Conservation (phyloP, 2,797 vertebrate genomes). For the Poecile montanus region DNA sequence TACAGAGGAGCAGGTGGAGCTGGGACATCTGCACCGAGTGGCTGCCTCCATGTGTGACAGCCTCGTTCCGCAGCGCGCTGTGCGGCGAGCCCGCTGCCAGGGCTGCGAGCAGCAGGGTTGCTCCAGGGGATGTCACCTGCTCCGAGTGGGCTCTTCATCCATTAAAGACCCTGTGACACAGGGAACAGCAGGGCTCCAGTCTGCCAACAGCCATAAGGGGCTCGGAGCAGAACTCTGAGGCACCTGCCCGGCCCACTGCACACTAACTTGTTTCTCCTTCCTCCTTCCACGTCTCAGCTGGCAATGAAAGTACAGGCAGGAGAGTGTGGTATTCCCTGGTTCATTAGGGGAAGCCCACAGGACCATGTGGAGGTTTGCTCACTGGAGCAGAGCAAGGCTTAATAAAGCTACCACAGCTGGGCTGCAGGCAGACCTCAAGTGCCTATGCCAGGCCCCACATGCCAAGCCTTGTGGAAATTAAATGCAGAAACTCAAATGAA, state of each 20-base stretch:
- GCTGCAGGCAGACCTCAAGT: not conserved
- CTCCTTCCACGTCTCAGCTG: not conserved
- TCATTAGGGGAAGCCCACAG: not conserved
- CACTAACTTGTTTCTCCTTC: not conserved
- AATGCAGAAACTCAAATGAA: not conserved
- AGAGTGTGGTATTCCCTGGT: not conserved
- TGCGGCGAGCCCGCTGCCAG: accelerated
- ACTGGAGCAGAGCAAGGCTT: not conserved
- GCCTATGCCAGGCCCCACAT: not conserved
- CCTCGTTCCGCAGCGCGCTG: not conserved
- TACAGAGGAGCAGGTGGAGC: constrained; percentile 1
- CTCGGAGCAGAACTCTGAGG: not conserved
- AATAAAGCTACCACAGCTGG: not conserved
- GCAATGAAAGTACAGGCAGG: not conserved
- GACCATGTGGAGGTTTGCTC: not conserved
- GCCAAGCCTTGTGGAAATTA: not conserved
- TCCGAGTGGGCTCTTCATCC: not conserved
- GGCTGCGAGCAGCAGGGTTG: accelerated
- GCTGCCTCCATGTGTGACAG: not conserved
- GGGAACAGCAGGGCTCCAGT: not conserved
- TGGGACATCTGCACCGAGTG: not conserved
- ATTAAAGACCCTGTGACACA: not conserved
- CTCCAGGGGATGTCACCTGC: not conserved
- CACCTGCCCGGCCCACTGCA: not conserved
- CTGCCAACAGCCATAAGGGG: not conserved